Base-by-base conservation (phyloP, 23 tunicate species). In the Phallusia fumigata region DNA sequence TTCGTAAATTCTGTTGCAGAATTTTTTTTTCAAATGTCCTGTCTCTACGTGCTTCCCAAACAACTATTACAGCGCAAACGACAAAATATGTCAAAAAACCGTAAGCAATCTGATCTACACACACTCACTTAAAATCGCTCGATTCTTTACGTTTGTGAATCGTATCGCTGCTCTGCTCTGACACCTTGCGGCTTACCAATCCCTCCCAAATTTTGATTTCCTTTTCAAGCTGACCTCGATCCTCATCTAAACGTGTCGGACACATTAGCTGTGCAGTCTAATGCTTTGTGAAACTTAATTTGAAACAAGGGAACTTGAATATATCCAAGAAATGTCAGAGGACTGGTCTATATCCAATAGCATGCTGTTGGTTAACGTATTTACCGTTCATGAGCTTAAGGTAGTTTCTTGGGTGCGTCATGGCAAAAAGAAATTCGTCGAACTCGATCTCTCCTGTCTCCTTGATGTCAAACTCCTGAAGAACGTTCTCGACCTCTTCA, bases 371-470 rank as follows among this genome's bases (percentile, higher is more conserved):
- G 10, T 6, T 5, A 79, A 28, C 5, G 12, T 58, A 31, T 83
- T 77, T 36, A 80, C 94, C 94, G 30, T 79, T 78, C 32, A 89
- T 84, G 19, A 89, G 79, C 40, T 84, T 84, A 0, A 89, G 45
- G 49, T 80, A 84, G 58, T 89, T 84, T 65, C 88, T 83, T 13
- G 97, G 97, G 64, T 87, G 84, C 0, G 90, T 86, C 82, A 91
- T 44, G 16, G 90, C 90, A 74, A 83, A 87, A 15, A 91, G 36
- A 52, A 91, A 91, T 76, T 91, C 97, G 31, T 87, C 97, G 53
- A 91, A 91, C 34, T 87, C 87, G 15, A 91, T 83, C 74, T 87
- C 85, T 75, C 97, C 97, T 0, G 97, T 91, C 49, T 79, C 87
- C 52, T 83, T 87, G 73, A 91, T 79, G 47, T 87, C 88, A 32